Percentiles rank a stretch among this genome's conserved stretches.
Conservation (phyloP, 2,888 invertebrate species). For the Acleris holmiana region DNA sequence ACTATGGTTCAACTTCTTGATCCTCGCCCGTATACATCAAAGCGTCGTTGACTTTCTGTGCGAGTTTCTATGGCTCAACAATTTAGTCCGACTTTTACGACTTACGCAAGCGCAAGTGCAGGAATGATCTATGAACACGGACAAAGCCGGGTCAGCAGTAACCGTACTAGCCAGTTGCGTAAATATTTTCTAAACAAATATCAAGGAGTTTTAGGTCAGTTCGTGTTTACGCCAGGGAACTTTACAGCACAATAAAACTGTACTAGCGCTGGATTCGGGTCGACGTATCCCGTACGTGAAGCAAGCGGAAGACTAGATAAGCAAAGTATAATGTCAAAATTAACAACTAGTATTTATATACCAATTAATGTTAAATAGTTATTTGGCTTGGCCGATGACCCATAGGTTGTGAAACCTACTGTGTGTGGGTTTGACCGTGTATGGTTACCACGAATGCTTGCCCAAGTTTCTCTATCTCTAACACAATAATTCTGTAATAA, state of each 20-base stretch:
- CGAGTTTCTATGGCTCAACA: too few species aligned
- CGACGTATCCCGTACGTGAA: constrained; percentile 37
- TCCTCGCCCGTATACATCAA: too few species aligned
- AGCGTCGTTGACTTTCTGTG: too few species aligned
- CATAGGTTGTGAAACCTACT: too few species aligned
- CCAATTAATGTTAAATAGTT: not conserved
- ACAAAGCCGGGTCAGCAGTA: not conserved
- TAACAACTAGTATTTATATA: constrained; percentile 2
- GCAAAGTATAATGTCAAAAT: constrained; percentile 13
- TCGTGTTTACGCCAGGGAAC: constrained; percentile 39
- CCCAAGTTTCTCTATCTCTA: too few species aligned
- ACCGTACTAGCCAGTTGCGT: constrained; percentile 7
- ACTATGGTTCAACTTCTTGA: too few species aligned
- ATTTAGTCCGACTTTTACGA: too few species aligned
- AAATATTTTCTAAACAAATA: constrained; percentile 28
- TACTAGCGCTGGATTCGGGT: constrained; percentile 48
- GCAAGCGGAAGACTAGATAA: constrained; percentile 35
- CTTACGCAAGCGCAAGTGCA: not conserved
- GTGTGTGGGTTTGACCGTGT: too few species aligned
- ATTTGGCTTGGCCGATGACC: too few species aligned
- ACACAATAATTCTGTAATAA: too few species aligned
- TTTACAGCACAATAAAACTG: constrained; percentile 72
- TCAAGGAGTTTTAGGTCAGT: constrained; percentile 6
- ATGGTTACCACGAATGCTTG: too few species aligned
- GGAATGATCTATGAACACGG: not conserved